phyloP scores from a whole-genome alignment of 2,888 invertebrate genomes.

The Epistrophella euchroma region DNA sequence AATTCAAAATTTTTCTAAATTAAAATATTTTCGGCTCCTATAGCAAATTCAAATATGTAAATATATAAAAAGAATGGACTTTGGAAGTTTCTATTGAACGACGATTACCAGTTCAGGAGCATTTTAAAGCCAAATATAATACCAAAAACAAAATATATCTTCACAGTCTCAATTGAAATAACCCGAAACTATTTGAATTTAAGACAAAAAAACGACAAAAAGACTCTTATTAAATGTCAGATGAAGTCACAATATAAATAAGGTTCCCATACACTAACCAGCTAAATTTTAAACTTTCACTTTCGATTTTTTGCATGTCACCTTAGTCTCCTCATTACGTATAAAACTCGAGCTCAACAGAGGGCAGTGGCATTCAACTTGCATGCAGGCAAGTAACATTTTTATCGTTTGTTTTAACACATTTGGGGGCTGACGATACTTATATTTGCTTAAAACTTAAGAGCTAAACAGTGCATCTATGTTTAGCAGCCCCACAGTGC shows the following conservation, averaged over 20 bases:
- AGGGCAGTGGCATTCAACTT: slow-evolving; percentile 38
- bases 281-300: slow-evolving; percentile 14
- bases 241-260: slow-evolving; percentile 3
- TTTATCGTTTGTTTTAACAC: slow-evolving; percentile 56
- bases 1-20: no score
- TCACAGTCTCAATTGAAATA: not conserved
- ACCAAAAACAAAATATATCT: not conserved
- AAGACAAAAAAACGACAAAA: not conserved
- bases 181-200: not conserved
- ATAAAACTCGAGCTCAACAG: slow-evolving; percentile 10
- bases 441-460: slow-evolving; percentile 41
- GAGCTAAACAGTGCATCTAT: slow-evolving; percentile 29
- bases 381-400: slow-evolving; percentile 33
- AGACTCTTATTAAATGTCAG: slow-evolving; percentile 13
- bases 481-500: not conserved
- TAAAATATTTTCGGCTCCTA: no score
- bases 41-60: no score
- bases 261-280: not conserved
- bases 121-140: not conserved
- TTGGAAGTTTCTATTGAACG: no score
- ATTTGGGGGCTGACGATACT: slow-evolving; percentile 19
- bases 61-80: no score
- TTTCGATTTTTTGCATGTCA: slow-evolving; percentile 10
- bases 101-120: no score
- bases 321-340: not conserved